Percentiles rank a stretch among this genome's conserved stretches.
Evolutionary conservation across 2,797 vertebrate species (phyloP).

Genomic region (Amblyopsis hoosieri): DNA sequence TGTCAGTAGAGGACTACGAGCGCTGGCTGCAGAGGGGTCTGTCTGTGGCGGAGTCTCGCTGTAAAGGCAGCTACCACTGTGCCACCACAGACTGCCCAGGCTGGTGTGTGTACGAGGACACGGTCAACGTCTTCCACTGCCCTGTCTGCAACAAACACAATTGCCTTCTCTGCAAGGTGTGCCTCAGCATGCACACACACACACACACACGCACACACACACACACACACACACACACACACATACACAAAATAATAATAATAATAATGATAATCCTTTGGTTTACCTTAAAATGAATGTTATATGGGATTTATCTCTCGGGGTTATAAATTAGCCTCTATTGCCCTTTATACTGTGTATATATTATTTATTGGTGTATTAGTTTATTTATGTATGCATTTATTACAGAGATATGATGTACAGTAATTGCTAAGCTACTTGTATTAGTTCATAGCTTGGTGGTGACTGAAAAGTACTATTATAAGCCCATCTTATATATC

Average conservation of each 20-base stretch:
- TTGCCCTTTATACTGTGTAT: too few species aligned
- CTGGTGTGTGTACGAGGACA: constrained; percentile 88
- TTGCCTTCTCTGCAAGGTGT: constrained; percentile 88
- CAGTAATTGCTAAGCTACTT: too few species aligned
- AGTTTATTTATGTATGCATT: too few species aligned
- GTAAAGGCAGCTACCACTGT: constrained; percentile 88
- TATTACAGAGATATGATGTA: too few species aligned
- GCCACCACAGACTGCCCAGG: constrained; percentile 82
- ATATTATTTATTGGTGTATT: too few species aligned
- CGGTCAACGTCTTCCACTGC: constrained; percentile 84
- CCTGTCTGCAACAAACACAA: constrained; percentile 84
- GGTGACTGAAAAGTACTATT: too few species aligned
- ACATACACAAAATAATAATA: too few species aligned
- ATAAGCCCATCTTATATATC: too few species aligned
- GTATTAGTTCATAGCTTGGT: too few species aligned
- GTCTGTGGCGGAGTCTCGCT: constrained; percentile 85
- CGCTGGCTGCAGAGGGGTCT: constrained; percentile 85
- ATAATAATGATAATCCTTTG: background rate
- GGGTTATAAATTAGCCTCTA: too few species aligned
- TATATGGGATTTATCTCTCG: background rate
- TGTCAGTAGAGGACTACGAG: constrained; percentile 81
- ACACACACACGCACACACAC: background rate
- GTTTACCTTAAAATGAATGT: background rate
- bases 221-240: background rate
- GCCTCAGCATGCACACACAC: background rate